These are phyloP conservation scores for Rhogogaster chlorosoma DNA, from an alignment of 2,888 invertebrate genomes.

Conservation along the genomic window DNA sequence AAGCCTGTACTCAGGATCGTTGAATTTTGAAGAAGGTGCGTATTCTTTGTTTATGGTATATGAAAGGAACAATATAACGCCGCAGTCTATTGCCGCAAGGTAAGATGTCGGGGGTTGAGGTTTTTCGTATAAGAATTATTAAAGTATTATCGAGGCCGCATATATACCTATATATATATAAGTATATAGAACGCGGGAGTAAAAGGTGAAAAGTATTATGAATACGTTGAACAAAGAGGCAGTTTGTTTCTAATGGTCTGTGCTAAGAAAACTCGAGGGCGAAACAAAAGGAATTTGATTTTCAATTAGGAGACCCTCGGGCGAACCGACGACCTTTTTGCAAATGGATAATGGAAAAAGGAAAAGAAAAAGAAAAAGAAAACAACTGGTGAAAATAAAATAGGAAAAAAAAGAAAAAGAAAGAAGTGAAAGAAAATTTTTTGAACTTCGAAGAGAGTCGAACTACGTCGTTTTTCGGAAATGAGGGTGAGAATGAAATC, in stretches of 20 bases:
- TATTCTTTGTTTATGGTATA: background rate
- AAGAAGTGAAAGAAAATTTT: background rate
- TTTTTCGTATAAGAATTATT: background rate
- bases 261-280: background rate
- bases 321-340: background rate
- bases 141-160: background rate
- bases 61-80: background rate
- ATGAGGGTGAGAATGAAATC: conserved; percentile 15
- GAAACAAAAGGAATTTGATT: conserved; percentile 40
- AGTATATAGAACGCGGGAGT: background rate
- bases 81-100: background rate
- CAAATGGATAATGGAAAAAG: background rate
- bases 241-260: conserved; percentile 31
- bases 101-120: background rate
- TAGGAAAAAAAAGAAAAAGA: background rate
- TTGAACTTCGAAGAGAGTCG: background rate
- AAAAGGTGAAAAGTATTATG: conserved; percentile 20
- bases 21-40: conserved; percentile 7
- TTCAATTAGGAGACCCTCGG: conserved; percentile 16
- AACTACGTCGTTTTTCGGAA: conserved; percentile 17
- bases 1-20: conserved; percentile 6
- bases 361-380: background rate
- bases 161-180: no score
- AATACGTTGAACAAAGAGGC: conserved; percentile 27
- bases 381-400: background rate